These are phyloP conservation scores for Ceratitis capitata DNA, from an alignment of 1,140 invertebrate genomes.

Conservation along the genomic window DNA sequence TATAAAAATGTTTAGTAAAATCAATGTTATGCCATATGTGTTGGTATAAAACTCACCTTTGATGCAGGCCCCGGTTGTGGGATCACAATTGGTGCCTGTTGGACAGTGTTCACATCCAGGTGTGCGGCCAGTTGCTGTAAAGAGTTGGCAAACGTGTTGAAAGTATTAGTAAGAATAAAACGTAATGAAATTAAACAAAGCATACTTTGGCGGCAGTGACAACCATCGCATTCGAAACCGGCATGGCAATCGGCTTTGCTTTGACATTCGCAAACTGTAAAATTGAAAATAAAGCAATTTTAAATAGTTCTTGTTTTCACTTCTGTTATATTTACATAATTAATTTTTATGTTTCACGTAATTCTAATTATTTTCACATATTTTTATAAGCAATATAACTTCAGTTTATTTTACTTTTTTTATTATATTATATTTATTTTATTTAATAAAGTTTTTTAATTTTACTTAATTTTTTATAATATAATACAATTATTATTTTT, in stretches of 20 bases:
- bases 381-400: no score
- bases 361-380: no score
- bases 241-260: conserved; percentile 71
- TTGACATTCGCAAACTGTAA: conserved; percentile 76
- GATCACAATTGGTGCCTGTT: conserved; percentile 77
- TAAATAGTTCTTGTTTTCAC: no score
- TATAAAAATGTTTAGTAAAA: not conserved
- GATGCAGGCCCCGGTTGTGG: conserved; percentile 78
- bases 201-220: conserved; percentile 72
- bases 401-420: no score
- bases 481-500: no score
- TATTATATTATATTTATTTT: no score
- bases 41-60: conserved; percentile 74
- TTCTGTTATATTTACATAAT: no score
- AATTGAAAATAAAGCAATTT: no score
- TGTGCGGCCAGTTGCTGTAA: conserved; percentile 54
- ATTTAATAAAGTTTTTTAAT: no score
- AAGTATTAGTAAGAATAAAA: not conserved
- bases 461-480: no score
- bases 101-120: conserved; percentile 78
- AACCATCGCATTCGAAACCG: conserved; percentile 73
- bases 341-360: no score
- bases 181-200: not conserved
- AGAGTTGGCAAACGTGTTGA: no score
- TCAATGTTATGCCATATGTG: not conserved